phyloP scores from a whole-genome alignment of 2,113 vertebrate species.

The Erythrolamprus reginae region DNA sequence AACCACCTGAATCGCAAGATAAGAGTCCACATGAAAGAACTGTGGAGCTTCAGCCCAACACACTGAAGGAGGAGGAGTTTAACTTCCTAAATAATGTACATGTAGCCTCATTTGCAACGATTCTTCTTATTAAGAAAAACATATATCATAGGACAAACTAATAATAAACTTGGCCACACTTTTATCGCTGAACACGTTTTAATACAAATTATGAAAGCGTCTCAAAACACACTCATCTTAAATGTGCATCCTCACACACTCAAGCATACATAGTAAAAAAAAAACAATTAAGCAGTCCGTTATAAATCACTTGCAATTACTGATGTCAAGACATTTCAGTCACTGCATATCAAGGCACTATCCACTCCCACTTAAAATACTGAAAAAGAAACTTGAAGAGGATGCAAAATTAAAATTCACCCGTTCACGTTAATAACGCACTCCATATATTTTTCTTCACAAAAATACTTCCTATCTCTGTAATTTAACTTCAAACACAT shows the following conservation, averaged over 20 bases:
- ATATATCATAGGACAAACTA: neutral
- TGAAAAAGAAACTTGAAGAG: constrained; percentile 7
- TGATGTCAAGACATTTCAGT: neutral
- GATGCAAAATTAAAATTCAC: constrained; percentile 22
- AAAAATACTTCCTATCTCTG: neutral
- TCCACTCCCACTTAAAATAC: constrained; percentile 1
- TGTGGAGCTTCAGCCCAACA: neutral
- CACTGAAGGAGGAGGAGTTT: neutral
- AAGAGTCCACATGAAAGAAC: constrained; percentile 8
- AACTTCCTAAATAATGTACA: neutral
- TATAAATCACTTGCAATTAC: neutral
- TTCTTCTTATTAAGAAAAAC: neutral
- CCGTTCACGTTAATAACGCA: neutral
- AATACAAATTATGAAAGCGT: constrained; percentile 29
- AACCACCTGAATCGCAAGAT: neutral
- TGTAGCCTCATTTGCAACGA: neutral
- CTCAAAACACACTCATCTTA: constrained; percentile 21
- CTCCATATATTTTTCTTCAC: neutral
- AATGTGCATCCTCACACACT: constrained; percentile 17
- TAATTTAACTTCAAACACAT: constrained; percentile 9
- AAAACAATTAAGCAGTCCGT: constrained; percentile 41
- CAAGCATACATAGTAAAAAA: neutral
- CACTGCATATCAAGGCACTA: neutral
- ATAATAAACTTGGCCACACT: neutral
- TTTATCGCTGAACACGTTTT: neutral